phyloP scores from a whole-genome alignment of 1,140 invertebrate genomes.

The Microvelia longipes region DNA sequence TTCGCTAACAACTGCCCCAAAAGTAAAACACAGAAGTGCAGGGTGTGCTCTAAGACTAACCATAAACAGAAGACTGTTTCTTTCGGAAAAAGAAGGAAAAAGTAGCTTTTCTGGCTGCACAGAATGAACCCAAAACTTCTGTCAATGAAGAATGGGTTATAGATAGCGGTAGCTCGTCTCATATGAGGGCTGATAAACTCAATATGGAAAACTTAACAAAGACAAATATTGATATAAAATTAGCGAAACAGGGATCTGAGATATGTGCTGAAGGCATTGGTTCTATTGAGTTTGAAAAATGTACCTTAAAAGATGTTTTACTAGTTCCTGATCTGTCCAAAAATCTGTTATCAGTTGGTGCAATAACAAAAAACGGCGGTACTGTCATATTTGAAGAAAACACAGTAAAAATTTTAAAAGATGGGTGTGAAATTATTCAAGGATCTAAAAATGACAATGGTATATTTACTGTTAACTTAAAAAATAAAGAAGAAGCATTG shows the following conservation, averaged over 20 bases:
- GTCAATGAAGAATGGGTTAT: not conserved
- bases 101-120: too few relatives aligned
- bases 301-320: not conserved
- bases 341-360: not conserved
- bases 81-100: too few relatives aligned
- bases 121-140: too few relatives aligned
- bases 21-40: too few relatives aligned
- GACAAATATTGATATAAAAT: not conserved
- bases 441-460: not conserved
- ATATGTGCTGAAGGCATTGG: not conserved
- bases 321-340: not conserved
- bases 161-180: not conserved
- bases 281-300: not conserved
- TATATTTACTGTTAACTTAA: not conserved
- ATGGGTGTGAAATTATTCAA: not conserved
- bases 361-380: not conserved
- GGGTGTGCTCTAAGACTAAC: too few relatives aligned
- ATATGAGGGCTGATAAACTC: not conserved
- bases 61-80: too few relatives aligned
- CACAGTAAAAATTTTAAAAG: not conserved
- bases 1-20: too few relatives aligned
- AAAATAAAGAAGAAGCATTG: not conserved
- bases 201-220: not conserved
- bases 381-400: not conserved
- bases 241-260: not conserved